Conservation (phyloP, 2,888 invertebrate genomes). For the Vanessa cardui region DNA sequence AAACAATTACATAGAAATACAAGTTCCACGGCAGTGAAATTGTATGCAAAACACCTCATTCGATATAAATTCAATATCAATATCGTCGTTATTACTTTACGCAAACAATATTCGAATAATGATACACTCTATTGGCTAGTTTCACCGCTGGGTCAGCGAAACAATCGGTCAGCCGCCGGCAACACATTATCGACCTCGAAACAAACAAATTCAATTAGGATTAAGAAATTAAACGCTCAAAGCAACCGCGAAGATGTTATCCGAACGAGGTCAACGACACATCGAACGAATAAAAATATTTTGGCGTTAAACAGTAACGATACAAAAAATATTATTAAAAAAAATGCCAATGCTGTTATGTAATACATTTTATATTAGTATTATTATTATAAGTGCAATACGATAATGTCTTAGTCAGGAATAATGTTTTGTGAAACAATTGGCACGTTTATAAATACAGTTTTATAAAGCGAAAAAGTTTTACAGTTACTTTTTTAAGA, state of each 20-base stretch:
- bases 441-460: slow-evolving; percentile 48
- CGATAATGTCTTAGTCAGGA: slow-evolving; percentile 1
- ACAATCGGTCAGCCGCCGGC: slow-evolving; percentile 63
- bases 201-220: slow-evolving; percentile 82
- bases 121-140: slow-evolving; percentile 17
- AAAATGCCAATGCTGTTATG: slow-evolving; percentile 23
- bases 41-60: background rate
- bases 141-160: slow-evolving; percentile 47
- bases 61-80: background rate
- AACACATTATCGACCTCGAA: slow-evolving; percentile 65
- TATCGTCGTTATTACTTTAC: slow-evolving; percentile 1
- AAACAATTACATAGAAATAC: no score
- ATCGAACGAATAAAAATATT: slow-evolving; percentile 58
- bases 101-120: slow-evolving; percentile 9
- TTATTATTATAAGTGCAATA: background rate
- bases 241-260: slow-evolving; percentile 65
- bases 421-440: slow-evolving; percentile 21
- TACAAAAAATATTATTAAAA: slow-evolving; percentile 13
- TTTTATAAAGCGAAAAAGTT: slow-evolving; percentile 53
- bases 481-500: slow-evolving; percentile 39
- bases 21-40: no score
- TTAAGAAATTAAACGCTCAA: slow-evolving; percentile 78
- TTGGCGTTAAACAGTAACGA: slow-evolving; percentile 47
- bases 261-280: slow-evolving; percentile 62
- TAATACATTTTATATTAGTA: slow-evolving; percentile 22